Percentiles rank a stretch among this genome's conserved stretches.
Conservation (phyloP, 2,797 vertebrate genomes). For the Cryptoblepharus egeriae region DNA sequence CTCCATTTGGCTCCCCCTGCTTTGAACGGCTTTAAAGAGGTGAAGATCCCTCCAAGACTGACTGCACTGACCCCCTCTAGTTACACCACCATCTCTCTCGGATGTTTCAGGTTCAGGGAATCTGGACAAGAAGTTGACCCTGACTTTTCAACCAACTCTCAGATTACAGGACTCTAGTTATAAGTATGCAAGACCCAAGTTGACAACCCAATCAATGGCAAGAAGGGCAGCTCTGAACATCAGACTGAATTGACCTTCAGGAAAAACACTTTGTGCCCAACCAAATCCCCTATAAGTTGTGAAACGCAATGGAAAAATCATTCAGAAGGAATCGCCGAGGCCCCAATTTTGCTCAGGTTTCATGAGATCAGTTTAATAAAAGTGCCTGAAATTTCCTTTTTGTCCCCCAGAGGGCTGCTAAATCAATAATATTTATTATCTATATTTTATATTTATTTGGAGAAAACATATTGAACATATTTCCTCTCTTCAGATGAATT, state of each 20-base stretch:
- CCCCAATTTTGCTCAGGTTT: constrained; percentile 69
- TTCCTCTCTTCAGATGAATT: background rate
- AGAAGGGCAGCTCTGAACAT: constrained; percentile 64
- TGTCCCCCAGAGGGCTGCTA: constrained; percentile 56
- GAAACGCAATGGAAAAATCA: constrained; percentile 73
- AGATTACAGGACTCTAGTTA: constrained; percentile 35
- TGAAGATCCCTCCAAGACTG: no score
- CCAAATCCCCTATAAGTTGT: constrained; percentile 68
- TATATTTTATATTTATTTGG: constrained; percentile 65
- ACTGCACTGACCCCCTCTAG: no score
- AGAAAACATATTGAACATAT: constrained; percentile 6
- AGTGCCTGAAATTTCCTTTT: constrained; percentile 60
- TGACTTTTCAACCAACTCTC: background rate
- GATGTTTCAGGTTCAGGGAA: background rate
- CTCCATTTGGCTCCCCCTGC: no score
- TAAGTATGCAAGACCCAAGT: background rate
- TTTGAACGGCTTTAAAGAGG: no score
- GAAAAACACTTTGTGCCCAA: constrained; percentile 59
- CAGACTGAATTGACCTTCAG: constrained; percentile 70
- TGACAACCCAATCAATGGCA: constrained; percentile 61
- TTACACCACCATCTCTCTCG: no score
- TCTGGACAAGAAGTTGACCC: background rate
- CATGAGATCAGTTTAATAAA: constrained; percentile 63
- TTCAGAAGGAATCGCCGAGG: constrained; percentile 66
- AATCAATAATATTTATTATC: no score